These are phyloP conservation scores for Mechanitis mazaeus DNA, from an alignment of 2,888 invertebrate genomes.

Conservation along the genomic window DNA sequence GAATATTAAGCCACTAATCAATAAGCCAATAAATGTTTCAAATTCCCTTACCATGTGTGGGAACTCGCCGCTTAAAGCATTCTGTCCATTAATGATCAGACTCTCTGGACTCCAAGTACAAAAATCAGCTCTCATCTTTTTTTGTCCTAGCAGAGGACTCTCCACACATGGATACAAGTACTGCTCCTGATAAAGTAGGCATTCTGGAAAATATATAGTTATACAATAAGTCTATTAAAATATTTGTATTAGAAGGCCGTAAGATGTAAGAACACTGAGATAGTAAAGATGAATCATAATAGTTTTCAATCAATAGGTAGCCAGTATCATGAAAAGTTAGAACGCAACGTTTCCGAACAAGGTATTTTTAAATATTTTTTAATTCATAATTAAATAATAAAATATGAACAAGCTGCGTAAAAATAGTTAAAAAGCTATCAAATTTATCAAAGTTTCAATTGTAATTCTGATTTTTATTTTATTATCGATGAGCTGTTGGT, in stretches of 20 bases:
- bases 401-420: too few species aligned
- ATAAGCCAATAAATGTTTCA: background rate
- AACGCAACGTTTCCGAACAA: too few species aligned
- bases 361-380: too few species aligned
- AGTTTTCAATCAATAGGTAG: too few species aligned
- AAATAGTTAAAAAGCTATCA: too few species aligned
- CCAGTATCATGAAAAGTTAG: too few species aligned
- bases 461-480: too few species aligned
- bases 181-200: conserved; percentile 36
- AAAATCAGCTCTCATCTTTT: conserved; percentile 23
- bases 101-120: conserved; percentile 32
- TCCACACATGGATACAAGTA: conserved; percentile 34
- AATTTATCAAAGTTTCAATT: too few species aligned
- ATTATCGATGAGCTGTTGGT: too few species aligned
- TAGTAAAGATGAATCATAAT: too few species aligned
- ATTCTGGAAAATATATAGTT: conserved; percentile 30
- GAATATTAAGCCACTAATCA: background rate
- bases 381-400: too few species aligned
- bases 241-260: background rate
- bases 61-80: conserved; percentile 32
- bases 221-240: background rate
- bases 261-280: too few species aligned
- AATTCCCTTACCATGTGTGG: conserved; percentile 35
- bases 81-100: conserved; percentile 32
- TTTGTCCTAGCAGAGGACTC: conserved; percentile 23